Conservation (phyloP, 30 jellyfish, hydroid and myxozoan genomes). For the Pelagia noctiluca region DNA sequence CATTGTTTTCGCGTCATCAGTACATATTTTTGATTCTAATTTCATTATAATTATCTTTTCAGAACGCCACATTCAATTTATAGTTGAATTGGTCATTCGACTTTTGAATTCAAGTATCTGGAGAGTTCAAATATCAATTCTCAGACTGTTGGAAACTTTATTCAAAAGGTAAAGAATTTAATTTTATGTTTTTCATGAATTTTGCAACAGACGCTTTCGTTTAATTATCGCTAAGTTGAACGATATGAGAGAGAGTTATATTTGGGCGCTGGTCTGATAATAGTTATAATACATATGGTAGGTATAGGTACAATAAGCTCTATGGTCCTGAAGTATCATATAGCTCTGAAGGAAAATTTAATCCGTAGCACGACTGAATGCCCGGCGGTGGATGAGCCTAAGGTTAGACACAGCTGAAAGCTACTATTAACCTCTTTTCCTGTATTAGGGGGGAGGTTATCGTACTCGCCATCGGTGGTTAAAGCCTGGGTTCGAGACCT, state of each 20-base stretch:
- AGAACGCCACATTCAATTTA: constrained; percentile 40
- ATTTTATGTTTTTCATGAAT: background rate
- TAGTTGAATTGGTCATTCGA: constrained; percentile 32
- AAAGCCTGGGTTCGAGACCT: no score
- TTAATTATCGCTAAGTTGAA: background rate
- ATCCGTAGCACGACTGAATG: no score
- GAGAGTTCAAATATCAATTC: constrained; percentile 72
- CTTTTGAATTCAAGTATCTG: constrained; percentile 65
- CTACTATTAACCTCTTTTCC: no score
- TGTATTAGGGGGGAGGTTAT: no score
- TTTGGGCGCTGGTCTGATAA: background rate
- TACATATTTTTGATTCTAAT: no score
- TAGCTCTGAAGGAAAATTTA: no score
- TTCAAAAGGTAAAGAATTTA: constrained; percentile 67
- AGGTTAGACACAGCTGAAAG: no score
- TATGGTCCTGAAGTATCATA: no score
- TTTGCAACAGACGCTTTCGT: background rate
- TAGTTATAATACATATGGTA: background rate
- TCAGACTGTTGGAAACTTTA: constrained; percentile 45
- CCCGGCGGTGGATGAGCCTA: no score
- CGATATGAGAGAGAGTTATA: background rate
- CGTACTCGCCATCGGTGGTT: no score
- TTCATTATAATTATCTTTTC: background rate
- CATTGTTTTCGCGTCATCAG: background rate
- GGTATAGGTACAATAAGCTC: no score